Conservation (phyloP, 2,888 invertebrate species). For the Pterostichus madidus region DNA sequence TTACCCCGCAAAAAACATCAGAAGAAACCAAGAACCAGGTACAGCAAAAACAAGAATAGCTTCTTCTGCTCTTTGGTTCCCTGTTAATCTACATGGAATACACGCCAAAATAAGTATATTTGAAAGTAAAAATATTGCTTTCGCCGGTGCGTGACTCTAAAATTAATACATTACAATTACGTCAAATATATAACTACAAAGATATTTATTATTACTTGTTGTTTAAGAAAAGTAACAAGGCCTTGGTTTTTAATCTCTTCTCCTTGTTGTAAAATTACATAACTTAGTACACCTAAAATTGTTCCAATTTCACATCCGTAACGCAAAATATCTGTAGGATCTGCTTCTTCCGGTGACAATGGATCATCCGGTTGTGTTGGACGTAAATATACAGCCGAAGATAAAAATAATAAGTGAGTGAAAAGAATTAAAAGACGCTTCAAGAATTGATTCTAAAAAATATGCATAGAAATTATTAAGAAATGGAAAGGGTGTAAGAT, state of each 20-base stretch:
- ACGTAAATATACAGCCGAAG: conserved; percentile 94
- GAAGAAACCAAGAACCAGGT: conserved; percentile 97
- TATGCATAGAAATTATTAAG: no score
- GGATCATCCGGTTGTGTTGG: conserved; percentile 83
- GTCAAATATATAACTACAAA: conserved; percentile 42
- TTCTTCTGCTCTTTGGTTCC: conserved; percentile 90
- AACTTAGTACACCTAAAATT: conserved; percentile 90
- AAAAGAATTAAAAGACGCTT: conserved; percentile 93
- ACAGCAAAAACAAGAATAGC: conserved; percentile 94
- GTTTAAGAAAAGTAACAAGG: conserved; percentile 91
- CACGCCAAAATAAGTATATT: conserved; percentile 94
- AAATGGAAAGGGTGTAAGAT: no score
- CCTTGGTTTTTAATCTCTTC: conserved; percentile 98
- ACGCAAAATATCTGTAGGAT: conserved; percentile 79
- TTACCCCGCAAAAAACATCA: conserved; percentile 98
- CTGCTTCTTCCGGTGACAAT: conserved; percentile 76
- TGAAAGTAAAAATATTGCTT: conserved; percentile 94
- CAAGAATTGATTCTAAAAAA: conserved; percentile 91
- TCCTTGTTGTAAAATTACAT: conserved; percentile 94
- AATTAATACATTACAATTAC: conserved; percentile 72
- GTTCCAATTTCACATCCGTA: conserved; percentile 92
- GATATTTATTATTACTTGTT: conserved; percentile 82
- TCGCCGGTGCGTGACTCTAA: conserved; percentile 95
- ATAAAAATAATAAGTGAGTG: conserved; percentile 92
- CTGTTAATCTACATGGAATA: conserved; percentile 90